A percentile compares a stretch with the other conserved stretches of the same genome.
Evolutionary conservation across 2,888 invertebrate genomes (phyloP).

Genomic region (Drosophila tanythrix): DNA sequence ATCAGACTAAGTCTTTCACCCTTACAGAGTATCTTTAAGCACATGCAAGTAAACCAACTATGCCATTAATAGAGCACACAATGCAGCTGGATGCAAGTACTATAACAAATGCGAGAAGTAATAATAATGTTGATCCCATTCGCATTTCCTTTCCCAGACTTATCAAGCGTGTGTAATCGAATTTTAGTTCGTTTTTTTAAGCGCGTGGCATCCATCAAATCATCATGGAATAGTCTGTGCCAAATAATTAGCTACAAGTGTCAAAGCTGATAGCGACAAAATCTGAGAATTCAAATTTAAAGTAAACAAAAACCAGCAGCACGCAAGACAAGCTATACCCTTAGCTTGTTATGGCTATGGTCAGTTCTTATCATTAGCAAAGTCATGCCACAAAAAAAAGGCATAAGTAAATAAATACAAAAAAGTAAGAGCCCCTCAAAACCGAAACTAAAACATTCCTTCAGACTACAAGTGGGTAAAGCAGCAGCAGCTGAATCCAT

Average conservation of each 20-base stretch:
- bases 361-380: slow-evolving; percentile 36
- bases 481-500: slow-evolving; percentile 9
- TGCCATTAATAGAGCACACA: slow-evolving; percentile 5
- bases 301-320: slow-evolving; percentile 1
- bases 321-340: background rate
- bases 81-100: slow-evolving; percentile 1
- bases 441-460: background rate
- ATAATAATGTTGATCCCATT: slow-evolving; percentile 14
- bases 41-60: background rate
- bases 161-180: slow-evolving; percentile 39
- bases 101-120: slow-evolving; percentile 18
- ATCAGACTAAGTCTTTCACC: background rate
- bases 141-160: background rate
- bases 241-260: slow-evolving; percentile 54
- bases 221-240: slow-evolving; percentile 27
- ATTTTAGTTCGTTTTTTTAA: slow-evolving; percentile 7
- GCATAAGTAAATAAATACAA: slow-evolving; percentile 1
- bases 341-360: slow-evolving; percentile 17
- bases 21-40: background rate
- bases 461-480: background rate
- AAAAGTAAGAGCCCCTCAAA: slow-evolving; percentile 11
- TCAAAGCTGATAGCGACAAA: slow-evolving; percentile 34
- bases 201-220: slow-evolving; percentile 57
- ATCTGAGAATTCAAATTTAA: background rate
- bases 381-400: slow-evolving; percentile 9